Evolutionary conservation across 2,797 vertebrate species (phyloP), one percentile per base, ranked within the genome.

Genomic region (Podargus strigoides): DNA sequence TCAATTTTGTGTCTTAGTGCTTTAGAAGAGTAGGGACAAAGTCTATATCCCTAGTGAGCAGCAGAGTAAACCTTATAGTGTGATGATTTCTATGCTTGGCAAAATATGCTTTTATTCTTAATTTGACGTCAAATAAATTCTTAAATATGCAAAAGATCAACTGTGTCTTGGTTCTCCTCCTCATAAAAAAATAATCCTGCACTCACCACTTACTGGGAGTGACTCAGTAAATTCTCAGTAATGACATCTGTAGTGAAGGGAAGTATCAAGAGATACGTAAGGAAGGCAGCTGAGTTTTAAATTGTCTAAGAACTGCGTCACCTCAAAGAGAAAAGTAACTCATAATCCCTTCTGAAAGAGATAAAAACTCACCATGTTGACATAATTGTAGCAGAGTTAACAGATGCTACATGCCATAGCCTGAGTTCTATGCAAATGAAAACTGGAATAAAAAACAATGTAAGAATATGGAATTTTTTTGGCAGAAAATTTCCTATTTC

Each of bases 221-320:
- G 94, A 94, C 79, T 94, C 62, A 69, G 73, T 91, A 86, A 81
- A 75, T 85, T 87, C 75, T 87, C 76, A 83, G 55, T 42, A 94
- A 90, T 95, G 91, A 83, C 82, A 93, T 89, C 70, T 83, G 60
- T 89, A 94, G 85, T 88, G 95, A 97, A 74, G 74, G 75, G 81
- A 95, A 95, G 59, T 93, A 96, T 52, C 60, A 93, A 88, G 80
- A 94, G 60, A 92, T 96, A 93, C 64, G 66, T 75, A 90, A 83
- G 58, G 74, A 72, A 75, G 24, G 66, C 60, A 56, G 41, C 32
- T 67, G 64, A 92, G 44, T 85, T 93, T 92, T 73, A 80, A 93
- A 77, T 87, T 91, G 70, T 72, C 77, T 73, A 86, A 92, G 58
- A 95, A 89, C 59, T 84, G 77, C 72, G 92, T 87, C 87, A 34